Percentiles rank a stretch among this genome's conserved stretches.
These are phyloP conservation scores for Drosophila santomea DNA, from an alignment of 1,140 invertebrate genomes.

Conservation along the genomic window DNA sequence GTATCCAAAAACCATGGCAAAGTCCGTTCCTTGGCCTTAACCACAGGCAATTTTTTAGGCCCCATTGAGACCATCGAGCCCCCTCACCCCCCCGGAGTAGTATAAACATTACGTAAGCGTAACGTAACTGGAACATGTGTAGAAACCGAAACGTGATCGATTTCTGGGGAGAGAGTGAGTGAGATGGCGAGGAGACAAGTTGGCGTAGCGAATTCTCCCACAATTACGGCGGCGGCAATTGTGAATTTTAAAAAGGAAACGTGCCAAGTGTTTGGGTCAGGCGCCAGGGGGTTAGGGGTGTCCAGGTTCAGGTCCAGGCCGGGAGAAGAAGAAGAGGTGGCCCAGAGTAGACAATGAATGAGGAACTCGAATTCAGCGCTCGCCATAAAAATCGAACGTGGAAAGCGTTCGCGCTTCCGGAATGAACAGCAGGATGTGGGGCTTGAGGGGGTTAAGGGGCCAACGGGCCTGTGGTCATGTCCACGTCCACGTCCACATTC, in stretches of 20 bases:
- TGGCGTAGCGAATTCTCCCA: constrained; percentile 76
- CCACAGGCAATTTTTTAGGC: constrained; percentile 17
- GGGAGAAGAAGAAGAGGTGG: constrained; percentile 15
- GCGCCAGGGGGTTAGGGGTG: constrained; percentile 15
- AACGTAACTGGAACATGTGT: constrained; percentile 78
- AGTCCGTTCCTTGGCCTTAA: constrained; percentile 24
- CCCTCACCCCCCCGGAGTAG: neutral
- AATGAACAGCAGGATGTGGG: constrained; percentile 28
- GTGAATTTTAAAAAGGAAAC: constrained; percentile 83
- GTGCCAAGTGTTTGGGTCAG: constrained; percentile 68
- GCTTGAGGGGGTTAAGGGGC: neutral
- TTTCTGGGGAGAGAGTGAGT: constrained; percentile 53
- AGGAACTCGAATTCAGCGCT: constrained; percentile 70
- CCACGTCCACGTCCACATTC: constrained; percentile 44
- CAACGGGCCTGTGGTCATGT: constrained; percentile 14
- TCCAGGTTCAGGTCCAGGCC: constrained; percentile 10
- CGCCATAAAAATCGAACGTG: constrained; percentile 80
- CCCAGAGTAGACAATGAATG: constrained; percentile 64
- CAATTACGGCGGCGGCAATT: constrained; percentile 79
- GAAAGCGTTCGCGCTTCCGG: constrained; percentile 61
- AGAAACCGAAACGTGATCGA: constrained; percentile 77
- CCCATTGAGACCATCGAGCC: neutral
- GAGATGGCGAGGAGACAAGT: constrained; percentile 58
- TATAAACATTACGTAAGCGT: constrained; percentile 69
- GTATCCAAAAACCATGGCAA: constrained; percentile 22